phyloP scores from a whole-genome alignment of 1,140 invertebrate genomes.

The Cotesia chilonis region DNA sequence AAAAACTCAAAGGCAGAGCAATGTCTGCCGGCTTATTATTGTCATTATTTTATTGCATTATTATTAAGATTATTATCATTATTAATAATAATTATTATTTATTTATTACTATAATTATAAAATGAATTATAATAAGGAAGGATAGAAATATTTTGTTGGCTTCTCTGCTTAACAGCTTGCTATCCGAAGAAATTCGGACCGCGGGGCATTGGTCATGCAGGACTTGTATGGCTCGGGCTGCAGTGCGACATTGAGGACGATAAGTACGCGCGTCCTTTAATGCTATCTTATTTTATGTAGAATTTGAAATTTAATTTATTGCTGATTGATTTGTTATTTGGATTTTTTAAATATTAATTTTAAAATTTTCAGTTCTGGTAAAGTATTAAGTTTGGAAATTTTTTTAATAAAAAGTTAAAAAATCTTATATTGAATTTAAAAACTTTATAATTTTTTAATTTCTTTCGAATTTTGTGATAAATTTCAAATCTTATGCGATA shows the following conservation, averaged over 20 bases:
- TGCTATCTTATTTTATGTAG: neutral
- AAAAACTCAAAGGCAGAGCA: slow-evolving; percentile 45
- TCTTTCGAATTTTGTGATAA: no score
- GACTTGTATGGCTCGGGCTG: slow-evolving; percentile 70
- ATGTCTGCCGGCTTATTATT: slow-evolving; percentile 54
- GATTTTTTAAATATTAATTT: neutral
- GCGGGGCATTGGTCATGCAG: slow-evolving; percentile 83
- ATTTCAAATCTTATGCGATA: no score
- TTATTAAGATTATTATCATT: no score
- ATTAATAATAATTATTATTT: no score
- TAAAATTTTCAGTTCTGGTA: neutral
- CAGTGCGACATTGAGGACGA: slow-evolving; percentile 68
- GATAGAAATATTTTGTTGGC: slow-evolving; percentile 49
- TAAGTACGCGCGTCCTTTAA: slow-evolving; percentile 58
- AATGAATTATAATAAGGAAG: slow-evolving; percentile 48
- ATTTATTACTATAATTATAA: no score
- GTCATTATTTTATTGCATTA: slow-evolving; percentile 42
- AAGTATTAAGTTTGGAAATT: no score
- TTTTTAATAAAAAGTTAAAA: no score
- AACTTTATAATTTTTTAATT: no score
- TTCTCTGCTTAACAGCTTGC: slow-evolving; percentile 70
- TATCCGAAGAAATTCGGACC: slow-evolving; percentile 82
- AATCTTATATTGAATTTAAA: no score
- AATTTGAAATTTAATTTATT: neutral
- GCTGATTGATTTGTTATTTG: slow-evolving; percentile 1